phyloP scores from a whole-genome alignment of 2,888 invertebrate genomes.

The Acleris laterana region DNA sequence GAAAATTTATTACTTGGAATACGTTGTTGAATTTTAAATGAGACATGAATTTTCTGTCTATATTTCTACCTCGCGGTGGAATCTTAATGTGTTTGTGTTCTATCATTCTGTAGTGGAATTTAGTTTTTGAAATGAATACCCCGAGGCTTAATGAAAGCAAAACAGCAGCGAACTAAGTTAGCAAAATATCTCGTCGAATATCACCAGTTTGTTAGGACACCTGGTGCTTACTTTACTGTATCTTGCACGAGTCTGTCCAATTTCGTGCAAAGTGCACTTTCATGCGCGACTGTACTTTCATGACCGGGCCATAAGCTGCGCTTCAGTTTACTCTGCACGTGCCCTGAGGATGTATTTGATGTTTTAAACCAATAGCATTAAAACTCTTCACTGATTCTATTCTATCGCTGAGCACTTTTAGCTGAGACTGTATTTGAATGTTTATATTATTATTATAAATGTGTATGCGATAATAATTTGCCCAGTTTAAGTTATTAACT shows the following conservation, averaged over 20 bases:
- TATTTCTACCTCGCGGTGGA: neutral
- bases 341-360: slow-evolving; percentile 45
- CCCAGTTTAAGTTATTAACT: no score
- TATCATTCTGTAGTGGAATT: neutral
- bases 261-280: slow-evolving; percentile 30
- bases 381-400: slow-evolving; percentile 23
- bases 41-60: neutral
- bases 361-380: slow-evolving; percentile 43
- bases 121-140: neutral
- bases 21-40: neutral
- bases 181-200: slow-evolving; percentile 10
- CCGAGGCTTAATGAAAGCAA: slow-evolving; percentile 3
- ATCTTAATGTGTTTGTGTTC: neutral
- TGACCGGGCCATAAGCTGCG: slow-evolving; percentile 33
- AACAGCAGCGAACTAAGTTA: neutral
- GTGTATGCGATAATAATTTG: neutral
- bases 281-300: slow-evolving; percentile 30
- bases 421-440: slow-evolving; percentile 19
- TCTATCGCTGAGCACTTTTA: slow-evolving; percentile 28
- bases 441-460: neutral
- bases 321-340: slow-evolving; percentile 37
- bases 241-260: slow-evolving; percentile 19
- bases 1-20: neutral
- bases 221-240: slow-evolving; percentile 22
- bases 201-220: slow-evolving; percentile 14